Percentiles rank a stretch among this genome's conserved stretches.
These are phyloP conservation scores for Esox lucius DNA, from an alignment of 2,797 vertebrate genomes.

Conservation along the genomic window DNA sequence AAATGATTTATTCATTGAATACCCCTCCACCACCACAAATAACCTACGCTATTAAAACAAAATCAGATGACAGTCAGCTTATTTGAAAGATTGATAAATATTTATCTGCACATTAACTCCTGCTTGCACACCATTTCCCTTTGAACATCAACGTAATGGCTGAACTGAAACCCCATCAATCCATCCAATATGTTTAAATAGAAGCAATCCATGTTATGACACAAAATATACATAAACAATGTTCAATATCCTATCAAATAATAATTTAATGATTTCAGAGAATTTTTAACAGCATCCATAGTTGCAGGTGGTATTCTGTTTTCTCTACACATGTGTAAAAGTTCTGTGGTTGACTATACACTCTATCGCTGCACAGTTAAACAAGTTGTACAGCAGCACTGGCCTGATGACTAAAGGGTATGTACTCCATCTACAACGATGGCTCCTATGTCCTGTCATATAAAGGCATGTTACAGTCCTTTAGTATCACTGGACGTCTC, in stretches of 20 bases:
- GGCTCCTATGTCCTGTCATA: neutral
- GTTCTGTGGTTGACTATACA: constrained; percentile 44
- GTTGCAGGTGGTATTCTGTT: constrained; percentile 27
- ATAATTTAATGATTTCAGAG: constrained; percentile 46
- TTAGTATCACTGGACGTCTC: neutral
- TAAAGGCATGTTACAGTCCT: neutral
- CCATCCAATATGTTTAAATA: constrained; percentile 46
- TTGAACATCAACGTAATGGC: constrained; percentile 58
- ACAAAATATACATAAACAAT: constrained; percentile 48
- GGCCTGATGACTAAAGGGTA: neutral
- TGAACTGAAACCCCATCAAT: constrained; percentile 59
- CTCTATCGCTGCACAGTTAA: constrained; percentile 12
- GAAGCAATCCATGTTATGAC: constrained; percentile 66
- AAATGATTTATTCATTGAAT: constrained; percentile 42
- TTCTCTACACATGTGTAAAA: constrained; percentile 32
- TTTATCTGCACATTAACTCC: constrained; percentile 46
- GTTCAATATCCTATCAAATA: constrained; percentile 61
- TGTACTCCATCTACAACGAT: neutral
- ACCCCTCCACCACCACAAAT: constrained; percentile 13
- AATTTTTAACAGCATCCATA: constrained; percentile 50
- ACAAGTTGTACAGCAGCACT: constrained; percentile 13
- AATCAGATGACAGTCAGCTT: constrained; percentile 38
- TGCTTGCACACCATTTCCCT: constrained; percentile 44
- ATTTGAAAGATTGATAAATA: constrained; percentile 51
- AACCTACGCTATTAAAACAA: constrained; percentile 26